Percentiles rank a stretch among this genome's conserved stretches.
Conservation (phyloP, 1,140 invertebrate species). For the Papilio polyxenes region DNA sequence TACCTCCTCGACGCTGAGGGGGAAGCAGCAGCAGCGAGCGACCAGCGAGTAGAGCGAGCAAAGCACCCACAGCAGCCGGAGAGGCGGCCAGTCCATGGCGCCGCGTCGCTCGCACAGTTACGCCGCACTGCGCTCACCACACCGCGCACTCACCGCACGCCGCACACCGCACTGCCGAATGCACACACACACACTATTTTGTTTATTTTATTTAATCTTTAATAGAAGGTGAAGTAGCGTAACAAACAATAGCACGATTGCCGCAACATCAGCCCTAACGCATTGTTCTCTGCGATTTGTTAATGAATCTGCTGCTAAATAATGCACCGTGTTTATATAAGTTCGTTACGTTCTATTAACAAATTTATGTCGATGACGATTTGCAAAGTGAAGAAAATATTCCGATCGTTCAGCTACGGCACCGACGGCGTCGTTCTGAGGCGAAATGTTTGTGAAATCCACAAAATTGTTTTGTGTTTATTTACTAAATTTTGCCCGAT, state of each 20-base stretch:
- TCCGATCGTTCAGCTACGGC: not conserved
- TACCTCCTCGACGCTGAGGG: slow-evolving; percentile 20
- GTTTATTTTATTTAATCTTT: slow-evolving; percentile 6
- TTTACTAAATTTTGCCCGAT: not conserved
- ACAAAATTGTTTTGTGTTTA: not conserved
- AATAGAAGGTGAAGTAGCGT: slow-evolving; percentile 2
- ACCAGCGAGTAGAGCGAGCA: not conserved
- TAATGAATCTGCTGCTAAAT: slow-evolving; percentile 3
- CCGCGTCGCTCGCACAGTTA: not conserved
- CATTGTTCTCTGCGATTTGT: slow-evolving; percentile 8
- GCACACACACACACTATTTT: not conserved
- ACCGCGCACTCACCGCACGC: too few species aligned
- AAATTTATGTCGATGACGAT: slow-evolving; percentile 5
- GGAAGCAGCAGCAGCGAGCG: slow-evolving; percentile 5
- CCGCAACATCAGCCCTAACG: not conserved
- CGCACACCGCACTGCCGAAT: not conserved
- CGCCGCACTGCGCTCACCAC: not conserved
- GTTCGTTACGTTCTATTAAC: not conserved
- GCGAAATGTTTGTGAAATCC: not conserved
- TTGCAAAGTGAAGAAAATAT: not conserved
- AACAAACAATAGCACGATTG: not conserved
- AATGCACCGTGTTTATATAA: slow-evolving; percentile 7
- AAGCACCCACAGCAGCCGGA: not conserved
- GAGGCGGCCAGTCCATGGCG: not conserved
- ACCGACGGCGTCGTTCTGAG: not conserved